Percentiles rank a stretch among this genome's conserved stretches.
phyloP scores from a whole-genome alignment of 2,888 invertebrate genomes.

The Mythimna loreyi region DNA sequence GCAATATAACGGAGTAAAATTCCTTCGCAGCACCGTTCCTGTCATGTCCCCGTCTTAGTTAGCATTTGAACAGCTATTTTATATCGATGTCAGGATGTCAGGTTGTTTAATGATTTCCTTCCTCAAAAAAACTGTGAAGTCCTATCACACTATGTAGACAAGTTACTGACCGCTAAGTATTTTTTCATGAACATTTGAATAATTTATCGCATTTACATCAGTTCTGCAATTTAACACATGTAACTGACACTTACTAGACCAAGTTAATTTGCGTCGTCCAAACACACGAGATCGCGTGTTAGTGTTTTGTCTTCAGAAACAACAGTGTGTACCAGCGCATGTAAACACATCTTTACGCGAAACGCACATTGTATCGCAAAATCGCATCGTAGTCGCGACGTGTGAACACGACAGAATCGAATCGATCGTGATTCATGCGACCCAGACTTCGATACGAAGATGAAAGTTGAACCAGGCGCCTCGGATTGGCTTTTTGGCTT shows the following conservation, averaged over 20 bases:
- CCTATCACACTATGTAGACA: neutral
- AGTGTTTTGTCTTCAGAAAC: conserved; percentile 11
- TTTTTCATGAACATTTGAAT: conserved; percentile 2
- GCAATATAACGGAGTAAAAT: conserved; percentile 82
- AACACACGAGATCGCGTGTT: conserved; percentile 45
- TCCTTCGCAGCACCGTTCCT: conserved; percentile 78
- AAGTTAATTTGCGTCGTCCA: conserved; percentile 36
- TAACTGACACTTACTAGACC: conserved; percentile 23
- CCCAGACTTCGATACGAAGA: conserved; percentile 75
- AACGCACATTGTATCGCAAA: conserved; percentile 30
- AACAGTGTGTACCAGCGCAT: conserved; percentile 13
- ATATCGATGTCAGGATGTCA: conserved; percentile 63
- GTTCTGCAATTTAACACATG: conserved; percentile 29
- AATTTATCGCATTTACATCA: conserved; percentile 15
- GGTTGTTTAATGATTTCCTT: no score
- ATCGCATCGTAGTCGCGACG: conserved; percentile 36
- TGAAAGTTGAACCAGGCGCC: conserved; percentile 76
- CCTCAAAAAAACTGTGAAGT: neutral
- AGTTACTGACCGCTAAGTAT: neutral
- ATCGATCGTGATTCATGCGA: conserved; percentile 78
- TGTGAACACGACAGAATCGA: conserved; percentile 54
- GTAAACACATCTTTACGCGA: conserved; percentile 39
- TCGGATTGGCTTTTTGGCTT: conserved; percentile 66
- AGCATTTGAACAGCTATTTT: conserved; percentile 77
- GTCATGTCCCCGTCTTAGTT: conserved; percentile 81